Percentiles rank a stretch among this genome's conserved stretches.
Conservation (phyloP, 2,113 vertebrate species). For the Halichoerus grypus region DNA sequence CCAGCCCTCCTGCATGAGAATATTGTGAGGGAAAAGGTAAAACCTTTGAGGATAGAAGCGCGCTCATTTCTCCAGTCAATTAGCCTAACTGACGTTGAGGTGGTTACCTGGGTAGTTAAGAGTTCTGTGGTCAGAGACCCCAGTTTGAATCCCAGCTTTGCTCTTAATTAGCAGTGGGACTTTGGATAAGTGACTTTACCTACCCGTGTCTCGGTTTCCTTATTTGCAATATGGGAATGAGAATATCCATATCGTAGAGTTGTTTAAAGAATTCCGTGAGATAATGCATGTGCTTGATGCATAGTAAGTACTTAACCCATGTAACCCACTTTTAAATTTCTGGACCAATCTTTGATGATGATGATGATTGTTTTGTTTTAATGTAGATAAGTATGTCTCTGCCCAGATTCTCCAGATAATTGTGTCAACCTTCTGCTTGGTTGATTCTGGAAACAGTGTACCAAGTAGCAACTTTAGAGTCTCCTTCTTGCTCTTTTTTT, state of each 20-base stretch:
- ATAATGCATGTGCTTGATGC: neutral
- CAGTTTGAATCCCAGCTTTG: neutral
- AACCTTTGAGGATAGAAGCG: neutral
- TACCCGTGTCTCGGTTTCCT: neutral
- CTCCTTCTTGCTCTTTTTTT: neutral
- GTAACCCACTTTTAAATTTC: neutral
- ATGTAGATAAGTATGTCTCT: neutral
- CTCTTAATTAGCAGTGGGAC: neutral
- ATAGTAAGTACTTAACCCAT: neutral
- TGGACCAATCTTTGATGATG: neutral
- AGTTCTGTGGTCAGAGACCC: neutral
- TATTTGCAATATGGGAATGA: neutral
- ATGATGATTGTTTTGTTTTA: neutral
- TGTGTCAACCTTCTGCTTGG: neutral
- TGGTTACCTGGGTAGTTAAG: neutral
- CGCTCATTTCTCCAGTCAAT: neutral
- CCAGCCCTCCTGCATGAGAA: neutral
- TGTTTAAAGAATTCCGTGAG: neutral
- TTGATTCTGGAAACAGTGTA: neutral
- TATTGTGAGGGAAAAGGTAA: neutral
- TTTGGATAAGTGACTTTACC: neutral
- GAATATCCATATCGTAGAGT: neutral
- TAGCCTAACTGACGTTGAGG: neutral
- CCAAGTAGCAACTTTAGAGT: neutral
- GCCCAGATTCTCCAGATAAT: neutral